A percentile compares a stretch with the other conserved stretches of the same genome.
phyloP scores from a whole-genome alignment of 2,797 vertebrate genomes.

The Melanotaenia maccullochi region DNA sequence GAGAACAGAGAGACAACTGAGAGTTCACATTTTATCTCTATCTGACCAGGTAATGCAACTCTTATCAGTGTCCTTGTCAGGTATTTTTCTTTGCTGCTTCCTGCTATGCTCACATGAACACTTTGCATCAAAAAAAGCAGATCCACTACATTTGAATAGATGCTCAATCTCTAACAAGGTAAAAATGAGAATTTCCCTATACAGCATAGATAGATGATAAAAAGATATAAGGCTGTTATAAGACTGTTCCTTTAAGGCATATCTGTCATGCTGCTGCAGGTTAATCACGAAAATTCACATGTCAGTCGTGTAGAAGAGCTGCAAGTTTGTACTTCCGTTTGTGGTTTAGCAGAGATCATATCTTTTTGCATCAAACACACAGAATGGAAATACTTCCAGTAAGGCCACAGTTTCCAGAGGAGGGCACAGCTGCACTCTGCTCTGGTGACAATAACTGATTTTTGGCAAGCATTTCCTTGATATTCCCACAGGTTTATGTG shows the following conservation, averaged over 20 bases:
- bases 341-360: slow-evolving; percentile 14
- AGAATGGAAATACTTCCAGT: background rate
- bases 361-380: slow-evolving; percentile 33
- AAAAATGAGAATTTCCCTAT: slow-evolving; percentile 49
- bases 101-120: slow-evolving; percentile 41
- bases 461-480: background rate
- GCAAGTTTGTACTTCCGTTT: slow-evolving; percentile 17
- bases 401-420: slow-evolving; percentile 4
- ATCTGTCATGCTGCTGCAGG: slow-evolving; percentile 28
- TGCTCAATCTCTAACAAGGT: slow-evolving; percentile 36
- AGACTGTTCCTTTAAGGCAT: slow-evolving; percentile 33
- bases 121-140: slow-evolving; percentile 72
- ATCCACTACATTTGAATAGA: slow-evolving; percentile 59
- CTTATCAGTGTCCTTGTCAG: slow-evolving; percentile 58
- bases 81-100: slow-evolving; percentile 53
- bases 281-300: slow-evolving; percentile 29
- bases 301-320: slow-evolving; percentile 5
- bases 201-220: slow-evolving; percentile 17
- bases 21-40: slow-evolving; percentile 38
- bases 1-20: slow-evolving; percentile 22
- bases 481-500: slow-evolving; percentile 7
- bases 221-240: slow-evolving; percentile 43
- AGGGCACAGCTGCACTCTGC: slow-evolving; percentile 27
- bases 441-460: background rate
- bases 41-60: slow-evolving; percentile 32